Percentiles rank a stretch among this genome's conserved stretches.
phyloP scores from a whole-genome alignment of 2,888 invertebrate species.

The Aspidiotus destructor region DNA sequence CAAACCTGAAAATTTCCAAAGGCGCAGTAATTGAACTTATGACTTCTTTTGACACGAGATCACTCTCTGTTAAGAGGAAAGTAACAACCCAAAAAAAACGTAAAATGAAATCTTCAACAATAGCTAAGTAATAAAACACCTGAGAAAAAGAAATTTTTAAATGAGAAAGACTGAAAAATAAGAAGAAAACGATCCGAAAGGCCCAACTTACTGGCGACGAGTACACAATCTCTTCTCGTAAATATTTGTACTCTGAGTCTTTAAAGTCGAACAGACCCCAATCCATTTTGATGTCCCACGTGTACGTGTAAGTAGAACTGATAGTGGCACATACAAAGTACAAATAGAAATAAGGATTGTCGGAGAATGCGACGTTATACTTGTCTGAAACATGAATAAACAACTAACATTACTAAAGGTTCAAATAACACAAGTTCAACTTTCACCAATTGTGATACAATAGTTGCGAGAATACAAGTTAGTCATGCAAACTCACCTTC shows the following conservation, averaged over 20 bases:
- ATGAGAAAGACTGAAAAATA: too few relatives aligned
- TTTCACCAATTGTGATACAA: background rate
- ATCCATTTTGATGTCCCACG: conserved; percentile 99
- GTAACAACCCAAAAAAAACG: conserved; percentile 89
- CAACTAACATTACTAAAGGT: background rate
- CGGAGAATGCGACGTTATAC: conserved; percentile 44
- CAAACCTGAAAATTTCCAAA: conserved; percentile 75
- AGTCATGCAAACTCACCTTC: conserved; percentile 38
- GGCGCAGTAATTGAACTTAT: conserved; percentile 76
- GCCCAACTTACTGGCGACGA: conserved; percentile 63
- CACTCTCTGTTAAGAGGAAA: conserved; percentile 71
- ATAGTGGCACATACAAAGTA: conserved; percentile 79
- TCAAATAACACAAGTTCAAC: background rate
- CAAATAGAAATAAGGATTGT: conserved; percentile 76
- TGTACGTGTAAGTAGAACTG: conserved; percentile 88
- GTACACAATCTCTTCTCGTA: conserved; percentile 92
- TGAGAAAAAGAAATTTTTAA: conserved; percentile 43
- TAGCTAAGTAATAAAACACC: conserved; percentile 92
- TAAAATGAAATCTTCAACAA: conserved; percentile 85
- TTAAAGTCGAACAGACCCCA: conserved; percentile 93
- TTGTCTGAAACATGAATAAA: conserved; percentile 17
- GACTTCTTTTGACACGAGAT: conserved; percentile 63
- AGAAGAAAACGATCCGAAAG: too few relatives aligned
- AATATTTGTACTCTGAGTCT: conserved; percentile 72
- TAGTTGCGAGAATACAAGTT: background rate